A percentile compares a stretch with the other conserved stretches of the same genome.
These are phyloP conservation scores for Podarcis raffonei DNA, from an alignment of 2,113 vertebrate genomes.

Conservation along the genomic window DNA sequence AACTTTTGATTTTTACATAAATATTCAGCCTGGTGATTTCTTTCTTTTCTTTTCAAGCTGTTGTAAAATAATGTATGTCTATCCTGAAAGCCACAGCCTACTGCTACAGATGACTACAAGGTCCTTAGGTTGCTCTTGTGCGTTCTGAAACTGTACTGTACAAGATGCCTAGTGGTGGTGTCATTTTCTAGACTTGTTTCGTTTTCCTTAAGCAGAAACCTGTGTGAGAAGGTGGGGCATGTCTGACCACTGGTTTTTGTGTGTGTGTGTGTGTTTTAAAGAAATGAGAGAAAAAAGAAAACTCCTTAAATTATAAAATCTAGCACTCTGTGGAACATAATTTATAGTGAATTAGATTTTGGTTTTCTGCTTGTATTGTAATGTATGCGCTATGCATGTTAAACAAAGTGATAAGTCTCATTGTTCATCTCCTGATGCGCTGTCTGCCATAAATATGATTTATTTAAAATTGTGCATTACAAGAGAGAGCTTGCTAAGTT, in stretches of 20 bases:
- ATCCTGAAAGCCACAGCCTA: not conserved
- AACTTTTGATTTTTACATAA: not conserved
- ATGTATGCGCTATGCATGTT: not conserved
- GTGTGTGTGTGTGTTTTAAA: too few relatives aligned
- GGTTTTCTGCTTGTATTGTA: too few relatives aligned
- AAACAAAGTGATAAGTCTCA: not conserved
- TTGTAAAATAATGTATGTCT: conserved; percentile 29
- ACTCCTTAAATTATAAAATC: not conserved
- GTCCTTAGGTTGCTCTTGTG: conserved; percentile 21
- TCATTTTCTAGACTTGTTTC: not conserved
- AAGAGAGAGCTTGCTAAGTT: conserved; percentile 38
- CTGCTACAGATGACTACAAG: not conserved
- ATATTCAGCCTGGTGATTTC: not conserved
- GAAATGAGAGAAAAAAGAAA: not conserved
- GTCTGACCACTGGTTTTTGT: not conserved
- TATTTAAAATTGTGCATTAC: not conserved
- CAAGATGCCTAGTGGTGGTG: not conserved
- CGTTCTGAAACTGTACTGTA: not conserved
- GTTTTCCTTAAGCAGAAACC: conserved; percentile 4
- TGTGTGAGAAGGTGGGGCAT: not conserved
- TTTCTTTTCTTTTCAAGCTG: not conserved
- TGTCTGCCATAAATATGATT: not conserved
- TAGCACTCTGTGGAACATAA: not conserved
- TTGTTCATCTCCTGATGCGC: not conserved
- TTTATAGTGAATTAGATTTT: not conserved